Evolutionary conservation across 64 coral and sea anemone genomes (phyloP).

Genomic region (Pocillopora damicornis): DNA sequence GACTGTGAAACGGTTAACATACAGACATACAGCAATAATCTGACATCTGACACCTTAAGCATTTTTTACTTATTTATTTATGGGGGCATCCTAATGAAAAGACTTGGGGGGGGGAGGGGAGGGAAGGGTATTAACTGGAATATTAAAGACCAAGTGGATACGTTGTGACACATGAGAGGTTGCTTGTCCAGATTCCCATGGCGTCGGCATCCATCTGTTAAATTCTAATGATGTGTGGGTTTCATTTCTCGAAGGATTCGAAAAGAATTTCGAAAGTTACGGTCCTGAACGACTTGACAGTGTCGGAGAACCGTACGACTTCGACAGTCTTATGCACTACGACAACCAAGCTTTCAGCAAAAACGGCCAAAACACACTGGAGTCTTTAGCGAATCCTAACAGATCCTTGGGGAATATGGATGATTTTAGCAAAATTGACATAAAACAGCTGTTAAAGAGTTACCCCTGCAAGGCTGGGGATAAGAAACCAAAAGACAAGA

Average conservation of each 20-base stretch:
- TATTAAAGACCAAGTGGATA: too few species aligned
- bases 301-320: constrained; percentile 56
- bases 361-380: constrained; percentile 68
- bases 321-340: constrained; percentile 82
- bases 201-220: neutral
- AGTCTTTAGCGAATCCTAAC: constrained; percentile 48
- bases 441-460: constrained; percentile 61
- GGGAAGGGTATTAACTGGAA: too few species aligned
- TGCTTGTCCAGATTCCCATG: neutral
- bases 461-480: constrained; percentile 61
- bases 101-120: too few species aligned
- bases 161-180: too few species aligned
- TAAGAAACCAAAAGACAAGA: constrained; percentile 17
- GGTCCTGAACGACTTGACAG: constrained; percentile 67
- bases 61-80: too few species aligned
- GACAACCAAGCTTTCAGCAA: constrained; percentile 77
- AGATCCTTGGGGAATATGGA: constrained; percentile 76
- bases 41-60: too few species aligned
- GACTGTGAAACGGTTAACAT: too few species aligned
- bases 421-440: constrained; percentile 75
- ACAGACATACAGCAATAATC: too few species aligned
- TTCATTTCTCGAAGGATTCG: constrained; percentile 35
- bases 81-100: too few species aligned
- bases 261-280: constrained; percentile 79
- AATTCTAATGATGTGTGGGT: neutral